Base-by-base conservation (phyloP, 2,113 vertebrate genomes). In the Otus sunia region DNA sequence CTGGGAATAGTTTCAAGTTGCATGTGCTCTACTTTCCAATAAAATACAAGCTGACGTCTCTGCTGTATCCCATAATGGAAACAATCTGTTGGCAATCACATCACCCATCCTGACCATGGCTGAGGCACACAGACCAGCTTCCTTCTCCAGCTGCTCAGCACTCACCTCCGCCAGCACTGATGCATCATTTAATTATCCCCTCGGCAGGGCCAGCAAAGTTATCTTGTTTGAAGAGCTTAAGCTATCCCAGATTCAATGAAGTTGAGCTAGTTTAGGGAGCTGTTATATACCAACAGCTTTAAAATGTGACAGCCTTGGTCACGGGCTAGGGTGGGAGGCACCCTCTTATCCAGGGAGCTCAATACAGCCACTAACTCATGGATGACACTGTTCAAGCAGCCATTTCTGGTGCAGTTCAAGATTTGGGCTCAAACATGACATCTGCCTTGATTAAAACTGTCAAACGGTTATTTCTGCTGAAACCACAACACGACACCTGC, bases 1-100 rank as follows among this genome's bases (percentile, higher is more conserved):
- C 56, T 50, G 25, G 36, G 56, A 84, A 90, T 32, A 84, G 56
- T 55, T 93, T 93, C 76, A 92, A 91, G 36, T 19, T 50, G 43
- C 64, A 83, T 6, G 15, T 49, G 71, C 50, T 94, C 82, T 80
- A 39, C 78, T 88, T 94, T 83, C 76, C 79, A 71, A 1, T 6
- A 58, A 64, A 12, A 86, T 45, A 85, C 27, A 88, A 82, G 21
- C 60, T 63, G 75, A 91, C 27, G 39, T 74, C 71, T 52, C n/a
- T 0, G 1, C 45, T 60, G 53, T 58, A 73, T 76, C 55, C 52
- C 7, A 1, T 63, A 63, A 96, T 36, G 27, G 72, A 84, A 94
- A 94, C 68, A 81, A 68, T 39, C 60, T 76, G 56, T 12, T 56
- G n/a, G 73, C 81, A 88, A 72, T 49, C 69, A 49, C 53, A 43